phyloP scores from a whole-genome alignment of 2,888 invertebrate genomes.

The Campoplex nolae region DNA sequence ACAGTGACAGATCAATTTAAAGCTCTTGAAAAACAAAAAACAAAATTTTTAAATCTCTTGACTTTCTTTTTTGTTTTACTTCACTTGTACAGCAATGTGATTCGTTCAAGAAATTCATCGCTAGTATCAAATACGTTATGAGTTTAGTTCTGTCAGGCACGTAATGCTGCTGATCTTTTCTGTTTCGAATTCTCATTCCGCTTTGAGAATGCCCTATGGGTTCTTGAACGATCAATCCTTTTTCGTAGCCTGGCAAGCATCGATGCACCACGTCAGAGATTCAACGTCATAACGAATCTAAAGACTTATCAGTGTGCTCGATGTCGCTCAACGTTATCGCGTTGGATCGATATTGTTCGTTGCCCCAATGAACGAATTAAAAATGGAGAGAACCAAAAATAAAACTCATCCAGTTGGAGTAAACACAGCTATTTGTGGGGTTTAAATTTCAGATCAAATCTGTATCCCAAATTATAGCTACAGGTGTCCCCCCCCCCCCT shows the following conservation, averaged over 20 bases:
- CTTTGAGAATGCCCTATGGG: slow-evolving; percentile 15
- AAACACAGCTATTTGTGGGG: neutral
- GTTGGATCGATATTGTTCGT: neutral
- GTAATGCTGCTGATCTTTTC: no score
- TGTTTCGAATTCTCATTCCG: no score
- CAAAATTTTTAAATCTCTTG: no score
- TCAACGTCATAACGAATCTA: slow-evolving; percentile 15
- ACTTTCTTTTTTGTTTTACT: no score
- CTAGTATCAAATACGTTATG: no score
- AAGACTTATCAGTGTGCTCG: slow-evolving; percentile 19
- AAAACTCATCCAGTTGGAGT: neutral
- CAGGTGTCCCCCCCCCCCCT: no score
- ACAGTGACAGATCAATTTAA: no score
- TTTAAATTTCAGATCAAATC: no score
- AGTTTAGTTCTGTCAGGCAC: neutral
- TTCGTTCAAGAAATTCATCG: no score
- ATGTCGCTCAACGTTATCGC: slow-evolving; percentile 7
- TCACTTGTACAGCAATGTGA: no score
- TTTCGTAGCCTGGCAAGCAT: neutral
- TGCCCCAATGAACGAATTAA: neutral
- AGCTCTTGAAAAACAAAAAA: no score
- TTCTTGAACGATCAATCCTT: slow-evolving; percentile 29
- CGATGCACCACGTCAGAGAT: slow-evolving; percentile 24
- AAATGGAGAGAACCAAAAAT: neutral
- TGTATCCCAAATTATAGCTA: no score